These are phyloP conservation scores for Mythimna loreyi DNA, from an alignment of 2,888 invertebrate genomes.

Conservation along the genomic window DNA sequence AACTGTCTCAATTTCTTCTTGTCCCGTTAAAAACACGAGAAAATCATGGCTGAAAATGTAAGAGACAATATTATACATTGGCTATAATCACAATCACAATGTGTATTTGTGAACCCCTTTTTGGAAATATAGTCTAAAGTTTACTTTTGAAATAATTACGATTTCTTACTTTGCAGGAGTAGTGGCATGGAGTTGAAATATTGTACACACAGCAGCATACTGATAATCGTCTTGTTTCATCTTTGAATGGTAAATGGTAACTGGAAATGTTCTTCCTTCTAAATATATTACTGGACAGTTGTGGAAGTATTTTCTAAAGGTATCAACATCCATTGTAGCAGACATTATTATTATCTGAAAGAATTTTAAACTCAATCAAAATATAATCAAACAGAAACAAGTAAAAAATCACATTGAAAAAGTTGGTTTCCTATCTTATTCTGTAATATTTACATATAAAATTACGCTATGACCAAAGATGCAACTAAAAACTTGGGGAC, in stretches of 20 bases:
- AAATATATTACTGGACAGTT: constrained; percentile 96
- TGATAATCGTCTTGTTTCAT: constrained; percentile 95
- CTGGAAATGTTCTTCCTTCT: constrained; percentile 96
- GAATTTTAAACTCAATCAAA: neutral
- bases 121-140: neutral
- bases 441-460: no score
- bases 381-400: neutral
- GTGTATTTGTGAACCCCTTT: neutral
- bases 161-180: constrained; percentile 94
- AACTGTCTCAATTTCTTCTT: constrained; percentile 98
- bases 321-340: constrained; percentile 99
- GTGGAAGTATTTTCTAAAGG: constrained; percentile 97
- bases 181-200: constrained; percentile 96
- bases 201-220: constrained; percentile 95
- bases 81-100: neutral
- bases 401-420: no score
- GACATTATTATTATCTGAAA: constrained; percentile 96
- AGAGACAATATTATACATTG: no score
- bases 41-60: constrained; percentile 94
- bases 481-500: no score
- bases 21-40: constrained; percentile 98
- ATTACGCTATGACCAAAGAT: no score
- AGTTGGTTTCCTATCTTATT: no score
- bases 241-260: constrained; percentile 93
- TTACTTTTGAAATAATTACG: neutral